Conservation (phyloP, 2,113 vertebrate genomes). For the Poicephalus gulielmi region DNA sequence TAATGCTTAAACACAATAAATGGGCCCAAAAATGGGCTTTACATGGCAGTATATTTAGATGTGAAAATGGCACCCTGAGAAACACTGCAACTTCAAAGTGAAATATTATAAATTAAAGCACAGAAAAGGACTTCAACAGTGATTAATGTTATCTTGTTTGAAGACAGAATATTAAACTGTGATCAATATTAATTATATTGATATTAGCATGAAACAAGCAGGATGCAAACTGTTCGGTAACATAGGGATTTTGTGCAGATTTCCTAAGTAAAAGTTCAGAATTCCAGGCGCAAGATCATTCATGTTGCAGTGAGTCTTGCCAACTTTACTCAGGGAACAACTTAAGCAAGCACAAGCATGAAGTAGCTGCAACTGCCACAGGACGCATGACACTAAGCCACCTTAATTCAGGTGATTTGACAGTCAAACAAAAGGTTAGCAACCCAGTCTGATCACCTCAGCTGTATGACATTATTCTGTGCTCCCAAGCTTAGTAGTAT, state of each 20-base stretch:
- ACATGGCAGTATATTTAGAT: neutral
- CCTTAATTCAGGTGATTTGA: neutral
- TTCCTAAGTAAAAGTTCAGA: neutral
- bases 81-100: neutral
- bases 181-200: neutral
- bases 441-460: neutral
- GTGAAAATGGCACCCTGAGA: neutral
- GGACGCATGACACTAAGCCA: neutral
- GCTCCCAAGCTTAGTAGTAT: neutral
- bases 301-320: neutral
- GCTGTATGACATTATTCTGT: neutral
- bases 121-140: neutral
- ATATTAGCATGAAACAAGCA: neutral
- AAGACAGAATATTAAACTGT: neutral
- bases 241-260: neutral
- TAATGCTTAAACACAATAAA: neutral
- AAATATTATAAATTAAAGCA: neutral
- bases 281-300: neutral
- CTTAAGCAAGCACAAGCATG: neutral
- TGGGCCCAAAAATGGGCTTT: neutral
- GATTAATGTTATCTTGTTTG: neutral
- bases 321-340: neutral
- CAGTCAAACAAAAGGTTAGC: neutral
- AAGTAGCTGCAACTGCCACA: neutral
- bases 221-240: neutral